Percentiles rank a stretch among this genome's conserved stretches.
Evolutionary conservation across 2,113 vertebrate genomes (phyloP).

Genomic region (Eleginops maclovinus): DNA sequence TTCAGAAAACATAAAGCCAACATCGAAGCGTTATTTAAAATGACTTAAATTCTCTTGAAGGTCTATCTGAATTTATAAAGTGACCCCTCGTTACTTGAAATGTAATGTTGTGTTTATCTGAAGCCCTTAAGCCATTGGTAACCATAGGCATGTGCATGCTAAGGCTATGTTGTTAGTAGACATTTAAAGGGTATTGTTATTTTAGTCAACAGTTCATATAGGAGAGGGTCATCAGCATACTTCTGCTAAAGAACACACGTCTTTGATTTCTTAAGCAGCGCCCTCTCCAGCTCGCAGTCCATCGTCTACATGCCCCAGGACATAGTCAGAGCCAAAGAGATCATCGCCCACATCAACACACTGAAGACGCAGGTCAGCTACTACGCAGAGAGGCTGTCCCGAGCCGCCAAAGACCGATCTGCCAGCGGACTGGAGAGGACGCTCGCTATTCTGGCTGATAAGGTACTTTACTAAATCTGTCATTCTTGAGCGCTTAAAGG

Average conservation of each 20-base stretch:
- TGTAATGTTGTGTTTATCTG: conserved; percentile 32
- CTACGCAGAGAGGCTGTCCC: conserved; percentile 95
- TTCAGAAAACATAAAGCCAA: conserved; percentile 1
- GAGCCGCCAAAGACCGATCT: conserved; percentile 95
- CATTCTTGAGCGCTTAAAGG: neutral
- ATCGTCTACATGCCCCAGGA: conserved; percentile 96
- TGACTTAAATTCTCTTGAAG: neutral
- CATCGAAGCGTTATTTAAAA: neutral
- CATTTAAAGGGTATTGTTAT: too few relatives aligned
- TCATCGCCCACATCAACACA: conserved; percentile 97
- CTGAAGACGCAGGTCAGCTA: conserved; percentile 99
- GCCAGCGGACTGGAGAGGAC: conserved; percentile 95
- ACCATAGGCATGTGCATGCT: conserved; percentile 69
- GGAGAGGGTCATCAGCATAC: neutral
- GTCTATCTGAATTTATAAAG: conserved; percentile 31
- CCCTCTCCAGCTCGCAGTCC: conserved; percentile 92
- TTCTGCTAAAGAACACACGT: neutral
- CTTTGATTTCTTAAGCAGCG: conserved; percentile 79
- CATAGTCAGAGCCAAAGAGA: conserved; percentile 94
- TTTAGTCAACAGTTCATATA: neutral
- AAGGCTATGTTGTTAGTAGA: conserved; percentile 6
- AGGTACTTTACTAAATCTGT: conserved; percentile 68
- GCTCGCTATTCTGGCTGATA: conserved; percentile 93
- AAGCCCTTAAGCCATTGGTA: neutral
- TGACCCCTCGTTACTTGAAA: neutral